Evolutionary conservation across 2,113 vertebrate genomes (phyloP).

Genomic region (Mohoua ochrocephala): DNA sequence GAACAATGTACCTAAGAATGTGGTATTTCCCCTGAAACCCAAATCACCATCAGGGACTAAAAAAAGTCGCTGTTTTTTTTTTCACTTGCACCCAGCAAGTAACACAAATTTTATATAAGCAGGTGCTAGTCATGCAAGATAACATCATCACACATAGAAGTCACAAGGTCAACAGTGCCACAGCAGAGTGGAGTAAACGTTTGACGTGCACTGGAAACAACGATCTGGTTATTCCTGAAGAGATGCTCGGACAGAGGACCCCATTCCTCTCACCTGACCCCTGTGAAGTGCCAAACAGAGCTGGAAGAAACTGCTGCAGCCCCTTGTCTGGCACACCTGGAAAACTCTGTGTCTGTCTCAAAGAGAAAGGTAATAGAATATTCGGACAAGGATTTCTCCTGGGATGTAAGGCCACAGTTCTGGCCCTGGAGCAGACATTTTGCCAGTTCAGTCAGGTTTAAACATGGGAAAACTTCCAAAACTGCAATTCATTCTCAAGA

Average conservation of each 20-base stretch:
- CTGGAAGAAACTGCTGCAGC: neutral
- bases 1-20: neutral
- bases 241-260: neutral
- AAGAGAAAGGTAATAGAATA: neutral
- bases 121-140: neutral
- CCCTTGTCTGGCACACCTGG: slow-evolving; percentile 2
- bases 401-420: slow-evolving; percentile 11
- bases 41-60: neutral
- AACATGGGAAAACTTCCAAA: neutral
- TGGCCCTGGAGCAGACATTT: neutral
- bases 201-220: neutral
- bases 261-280: neutral
- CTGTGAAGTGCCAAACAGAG: slow-evolving; percentile 32
- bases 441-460: neutral
- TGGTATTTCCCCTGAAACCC: neutral
- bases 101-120: neutral
- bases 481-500: neutral
- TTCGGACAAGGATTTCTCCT: slow-evolving; percentile 1
- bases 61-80: neutral
- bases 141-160: neutral
- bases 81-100: neutral
- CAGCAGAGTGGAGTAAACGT: neutral
- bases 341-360: neutral
- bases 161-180: neutral
- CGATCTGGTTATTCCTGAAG: neutral